Percentiles rank a stretch among this genome's conserved stretches.
Conservation (phyloP, 2,113 vertebrate genomes). For the Bubo bubo region DNA sequence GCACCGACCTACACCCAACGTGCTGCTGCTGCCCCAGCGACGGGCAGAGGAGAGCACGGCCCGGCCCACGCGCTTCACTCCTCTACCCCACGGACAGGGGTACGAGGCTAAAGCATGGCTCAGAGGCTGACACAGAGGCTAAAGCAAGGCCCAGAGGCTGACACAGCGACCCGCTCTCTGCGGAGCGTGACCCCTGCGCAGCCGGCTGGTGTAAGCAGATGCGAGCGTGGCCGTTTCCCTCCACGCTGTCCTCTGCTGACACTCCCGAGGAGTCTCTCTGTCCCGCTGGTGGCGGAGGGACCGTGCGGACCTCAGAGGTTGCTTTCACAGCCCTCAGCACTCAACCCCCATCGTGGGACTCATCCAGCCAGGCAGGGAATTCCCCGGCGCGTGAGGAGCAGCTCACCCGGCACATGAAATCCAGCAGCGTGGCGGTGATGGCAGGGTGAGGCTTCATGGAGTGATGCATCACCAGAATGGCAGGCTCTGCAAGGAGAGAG, state of each 20-base stretch:
- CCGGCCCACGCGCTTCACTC: background rate
- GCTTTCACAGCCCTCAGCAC: background rate
- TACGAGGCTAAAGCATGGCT: too few relatives aligned
- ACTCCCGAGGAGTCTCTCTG: background rate
- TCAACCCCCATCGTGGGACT: fast-evolving
- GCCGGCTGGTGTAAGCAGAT: background rate
- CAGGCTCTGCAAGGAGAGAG: constrained; percentile 81
- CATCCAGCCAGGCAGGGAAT: background rate
- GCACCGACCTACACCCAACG: fast-evolving
- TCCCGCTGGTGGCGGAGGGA: background rate
- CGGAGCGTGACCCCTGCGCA: background rate
- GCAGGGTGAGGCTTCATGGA: constrained; percentile 99
- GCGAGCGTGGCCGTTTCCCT: background rate
- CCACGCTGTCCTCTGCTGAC: background rate
- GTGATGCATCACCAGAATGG: constrained; percentile 98
- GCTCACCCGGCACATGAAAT: constrained; percentile 97
- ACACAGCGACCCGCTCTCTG: background rate
- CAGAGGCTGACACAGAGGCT: too few relatives aligned
- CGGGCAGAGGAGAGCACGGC: background rate
- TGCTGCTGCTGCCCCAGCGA: background rate
- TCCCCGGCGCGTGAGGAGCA: fast-evolving
- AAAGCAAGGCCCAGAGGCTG: too few relatives aligned
- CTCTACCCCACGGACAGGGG: background rate
- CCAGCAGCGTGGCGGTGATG: constrained; percentile 95
- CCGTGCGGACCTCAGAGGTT: fast-evolving